Evolutionary conservation across 2,888 invertebrate genomes (phyloP).

Genomic region (Athalia circularis): DNA sequence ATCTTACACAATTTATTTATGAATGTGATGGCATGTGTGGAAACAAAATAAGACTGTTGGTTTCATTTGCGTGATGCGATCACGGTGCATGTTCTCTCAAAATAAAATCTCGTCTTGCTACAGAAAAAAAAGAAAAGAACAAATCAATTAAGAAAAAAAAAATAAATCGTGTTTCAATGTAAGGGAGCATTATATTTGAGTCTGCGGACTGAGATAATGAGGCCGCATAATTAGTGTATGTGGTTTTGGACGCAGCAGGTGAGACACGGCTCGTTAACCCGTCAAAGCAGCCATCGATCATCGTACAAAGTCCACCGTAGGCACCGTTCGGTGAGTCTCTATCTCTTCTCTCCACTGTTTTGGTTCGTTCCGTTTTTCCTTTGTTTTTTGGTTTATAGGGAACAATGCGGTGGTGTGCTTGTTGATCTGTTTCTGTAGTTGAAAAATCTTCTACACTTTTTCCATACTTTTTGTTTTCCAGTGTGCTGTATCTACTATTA

Average conservation of each 20-base stretch:
- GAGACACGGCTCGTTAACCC: slow-evolving; percentile 84
- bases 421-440: slow-evolving; percentile 42
- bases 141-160: neutral
- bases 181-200: slow-evolving; percentile 39
- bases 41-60: slow-evolving; percentile 15
- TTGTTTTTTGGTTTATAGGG: slow-evolving; percentile 50
- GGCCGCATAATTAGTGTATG: slow-evolving; percentile 66
- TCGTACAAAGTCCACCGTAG: slow-evolving; percentile 82
- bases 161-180: slow-evolving; percentile 4
- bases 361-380: slow-evolving; percentile 49
- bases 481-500: slow-evolving; percentile 30
- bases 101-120: slow-evolving; percentile 12
- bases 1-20: slow-evolving; percentile 35
- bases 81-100: slow-evolving; percentile 33
- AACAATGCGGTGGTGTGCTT: slow-evolving; percentile 66
- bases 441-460: slow-evolving; percentile 6
- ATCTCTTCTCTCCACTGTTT: slow-evolving; percentile 48
- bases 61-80: slow-evolving; percentile 31
- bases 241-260: slow-evolving; percentile 77
- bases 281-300: slow-evolving; percentile 78
- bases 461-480: slow-evolving; percentile 10
- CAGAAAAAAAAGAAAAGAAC: neutral
- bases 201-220: slow-evolving; percentile 45
- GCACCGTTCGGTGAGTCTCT: slow-evolving; percentile 82
- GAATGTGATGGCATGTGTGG: slow-evolving; percentile 40